Conservation (phyloP, 2,797 vertebrate genomes). For the Lates japonicus region DNA sequence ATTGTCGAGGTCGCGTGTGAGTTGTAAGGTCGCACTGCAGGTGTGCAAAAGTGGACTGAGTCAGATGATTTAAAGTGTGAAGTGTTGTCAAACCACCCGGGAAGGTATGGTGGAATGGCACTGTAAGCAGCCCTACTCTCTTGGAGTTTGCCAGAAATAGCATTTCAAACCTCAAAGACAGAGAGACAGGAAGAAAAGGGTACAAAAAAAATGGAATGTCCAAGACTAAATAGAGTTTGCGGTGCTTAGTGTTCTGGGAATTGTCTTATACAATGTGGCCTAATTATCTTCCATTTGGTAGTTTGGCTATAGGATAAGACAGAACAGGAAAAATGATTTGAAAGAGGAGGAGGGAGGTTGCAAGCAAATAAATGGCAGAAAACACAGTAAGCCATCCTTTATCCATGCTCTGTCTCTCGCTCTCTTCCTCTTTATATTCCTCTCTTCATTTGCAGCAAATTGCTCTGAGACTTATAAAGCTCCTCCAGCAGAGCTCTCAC, state of each 20-base stretch:
- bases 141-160: slow-evolving; percentile 12
- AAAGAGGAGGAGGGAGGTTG: slow-evolving; percentile 39
- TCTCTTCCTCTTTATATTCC: slow-evolving; percentile 67
- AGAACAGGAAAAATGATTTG: slow-evolving; percentile 21
- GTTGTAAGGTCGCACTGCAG: background rate
- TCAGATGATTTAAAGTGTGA: background rate
- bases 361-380: slow-evolving; percentile 75
- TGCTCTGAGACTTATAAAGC: slow-evolving; percentile 86
- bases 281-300: slow-evolving; percentile 69
- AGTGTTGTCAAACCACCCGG: background rate
- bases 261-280: slow-evolving; percentile 63
- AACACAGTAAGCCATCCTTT: slow-evolving; percentile 69
- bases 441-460: slow-evolving; percentile 83
- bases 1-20: slow-evolving; percentile 7
- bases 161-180: background rate
- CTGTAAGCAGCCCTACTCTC: background rate
- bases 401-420: slow-evolving; percentile 40
- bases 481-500: slow-evolving; percentile 80
- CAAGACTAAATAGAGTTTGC: slow-evolving; percentile 24
- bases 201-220: background rate
- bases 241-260: slow-evolving; percentile 46
- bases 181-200: background rate
- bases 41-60: background rate
- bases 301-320: slow-evolving; percentile 46
- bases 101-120: background rate